A percentile compares a stretch with the other conserved stretches of the same genome.
Conservation (phyloP, 1,140 invertebrate genomes). For the Brachionus asplanchnoidis region DNA sequence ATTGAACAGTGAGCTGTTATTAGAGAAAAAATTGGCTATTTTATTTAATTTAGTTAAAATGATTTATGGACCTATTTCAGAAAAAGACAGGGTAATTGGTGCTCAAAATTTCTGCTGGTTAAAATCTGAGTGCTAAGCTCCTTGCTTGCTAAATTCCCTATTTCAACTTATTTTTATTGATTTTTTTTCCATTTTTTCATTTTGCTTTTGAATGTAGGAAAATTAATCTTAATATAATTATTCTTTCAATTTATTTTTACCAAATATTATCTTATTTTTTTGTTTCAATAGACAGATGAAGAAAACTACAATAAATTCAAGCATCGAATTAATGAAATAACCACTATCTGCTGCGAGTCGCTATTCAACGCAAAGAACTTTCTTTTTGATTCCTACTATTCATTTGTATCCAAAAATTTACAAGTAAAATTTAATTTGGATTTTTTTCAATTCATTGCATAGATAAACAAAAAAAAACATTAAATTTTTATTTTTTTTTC, state of each 20-base stretch:
- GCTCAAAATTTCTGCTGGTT: background rate
- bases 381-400: background rate
- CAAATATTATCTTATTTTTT: slow-evolving; percentile 1
- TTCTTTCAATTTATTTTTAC: slow-evolving; percentile 14
- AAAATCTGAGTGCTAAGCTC: background rate
- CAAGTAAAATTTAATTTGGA: background rate
- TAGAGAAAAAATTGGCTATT: background rate
- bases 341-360: background rate
- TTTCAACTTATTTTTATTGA: slow-evolving; percentile 38
- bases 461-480: background rate
- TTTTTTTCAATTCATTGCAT: background rate
- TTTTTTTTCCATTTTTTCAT: slow-evolving; percentile 13
- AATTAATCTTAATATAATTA: slow-evolving; percentile 25
- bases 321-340: background rate
- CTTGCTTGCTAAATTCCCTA: background rate
- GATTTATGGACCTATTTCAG: background rate
- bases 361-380: background rate
- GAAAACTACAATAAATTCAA: background rate
- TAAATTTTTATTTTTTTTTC: background rate
- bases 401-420: background rate
- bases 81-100: background rate
- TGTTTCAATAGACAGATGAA: slow-evolving; percentile 20
- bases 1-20: background rate
- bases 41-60: slow-evolving; percentile 11
- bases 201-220: slow-evolving; percentile 16